A percentile compares a stretch with the other conserved stretches of the same genome.
Conservation (phyloP, 2,888 invertebrate species). For the Diogma glabrata region DNA sequence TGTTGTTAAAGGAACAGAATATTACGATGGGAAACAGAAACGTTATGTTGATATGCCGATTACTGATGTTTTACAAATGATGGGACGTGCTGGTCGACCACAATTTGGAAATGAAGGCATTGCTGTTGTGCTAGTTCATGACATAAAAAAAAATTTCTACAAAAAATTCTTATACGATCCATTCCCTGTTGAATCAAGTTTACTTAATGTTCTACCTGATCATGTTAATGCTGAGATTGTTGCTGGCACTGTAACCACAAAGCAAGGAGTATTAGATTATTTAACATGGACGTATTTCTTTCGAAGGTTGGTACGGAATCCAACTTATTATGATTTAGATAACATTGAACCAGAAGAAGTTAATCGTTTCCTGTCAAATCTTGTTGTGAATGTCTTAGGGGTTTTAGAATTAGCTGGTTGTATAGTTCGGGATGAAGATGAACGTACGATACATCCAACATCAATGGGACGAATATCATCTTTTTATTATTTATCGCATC, state of each 20-base stretch:
- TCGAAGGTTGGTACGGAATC: conserved; percentile 81
- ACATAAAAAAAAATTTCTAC: conserved; percentile 97
- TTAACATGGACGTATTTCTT: conserved; percentile 99
- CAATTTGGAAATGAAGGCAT: conserved; percentile 91
- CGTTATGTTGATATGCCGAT: conserved; percentile 99
- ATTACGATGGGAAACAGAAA: conserved; percentile 92
- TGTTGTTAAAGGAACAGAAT: conserved; percentile 98
- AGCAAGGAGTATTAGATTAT: conserved; percentile 90
- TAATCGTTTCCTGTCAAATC: conserved; percentile 62
- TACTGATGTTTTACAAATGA: conserved; percentile 99
- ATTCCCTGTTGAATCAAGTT: conserved; percentile 95
- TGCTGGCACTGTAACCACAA: conserved; percentile 86
- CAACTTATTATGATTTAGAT: conserved; percentile 76
- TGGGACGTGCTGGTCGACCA: conserved; percentile 96
- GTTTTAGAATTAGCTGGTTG: conserved; percentile 68
- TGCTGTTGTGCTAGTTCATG: conserved; percentile 83
- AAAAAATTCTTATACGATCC: conserved; percentile 98
- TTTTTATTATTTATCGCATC: conserved; percentile 91
- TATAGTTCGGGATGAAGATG: conserved; percentile 61
- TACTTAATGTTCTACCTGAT: conserved; percentile 83
- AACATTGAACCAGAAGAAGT: conserved; percentile 54
- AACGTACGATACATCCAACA: conserved; percentile 38
- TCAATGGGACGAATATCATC: conserved; percentile 90
- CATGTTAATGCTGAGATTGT: conserved; percentile 96
- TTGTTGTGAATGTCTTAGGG: conserved; percentile 68